Evolutionary conservation across 2,113 vertebrate genomes (phyloP), one percentile per base, ranked within the genome.

Genomic region (Leptosomus discolor): DNA sequence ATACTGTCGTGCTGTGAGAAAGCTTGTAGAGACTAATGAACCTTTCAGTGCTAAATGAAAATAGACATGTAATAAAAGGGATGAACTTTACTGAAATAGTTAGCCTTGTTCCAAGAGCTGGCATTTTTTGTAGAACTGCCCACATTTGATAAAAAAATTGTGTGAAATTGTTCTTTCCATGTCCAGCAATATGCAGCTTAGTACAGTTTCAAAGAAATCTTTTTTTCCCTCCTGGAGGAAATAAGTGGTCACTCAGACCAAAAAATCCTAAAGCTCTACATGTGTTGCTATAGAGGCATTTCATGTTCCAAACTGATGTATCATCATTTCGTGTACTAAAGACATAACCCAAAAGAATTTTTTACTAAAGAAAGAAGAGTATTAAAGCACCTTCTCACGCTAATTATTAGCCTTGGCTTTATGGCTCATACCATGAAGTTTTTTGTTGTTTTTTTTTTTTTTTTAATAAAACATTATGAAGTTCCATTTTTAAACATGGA

Each of bases 381-480:
- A 50, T 67, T 46, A 61, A 87, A 73, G 8, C 4, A 80, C 60
- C 29, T 68, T 86, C 15, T 78, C 19, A 56, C 5, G 26, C 5
- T 63, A 68, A 56, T 69, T 50, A 43, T 80, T 53, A 41, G 9
- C 11, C 13, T 27, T 53, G 46, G 8, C 27, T 60, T 88, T 88
- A 77, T 15, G 36, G 18, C 51, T 90, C 51, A 74, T 18, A 29
- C 3, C 34, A 29, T 30, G 51, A 41, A 65, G 9, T 37, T 12
- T 9, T 27, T 13, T 3, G 8, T 5, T 26, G 7, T 0, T 1
- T 15, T 6, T 3, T 45, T 45, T 45, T 45, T 45, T 45, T 51
- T 58, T 61, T 37, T 48, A 6, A n/a, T 50, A 53, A 81, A 70
- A 5, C 2, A 17, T 29, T 77, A 17, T 45, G 54, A 50, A 7